These are phyloP conservation scores for Sarcophaga caerulescens DNA, from an alignment of 2,888 invertebrate species.

Conservation along the genomic window DNA sequence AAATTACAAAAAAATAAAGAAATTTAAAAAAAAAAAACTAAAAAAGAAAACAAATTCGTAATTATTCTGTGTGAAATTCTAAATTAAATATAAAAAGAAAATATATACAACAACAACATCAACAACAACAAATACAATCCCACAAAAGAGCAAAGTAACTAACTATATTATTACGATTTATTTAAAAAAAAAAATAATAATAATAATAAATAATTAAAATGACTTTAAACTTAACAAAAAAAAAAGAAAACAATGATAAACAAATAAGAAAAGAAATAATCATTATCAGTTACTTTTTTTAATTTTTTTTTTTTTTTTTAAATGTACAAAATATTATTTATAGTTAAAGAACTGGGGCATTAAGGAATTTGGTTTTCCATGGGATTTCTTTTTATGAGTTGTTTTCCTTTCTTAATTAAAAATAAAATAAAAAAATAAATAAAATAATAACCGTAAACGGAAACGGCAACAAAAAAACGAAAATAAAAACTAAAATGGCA, in stretches of 20 bases:
- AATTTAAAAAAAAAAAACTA: constrained; percentile 10
- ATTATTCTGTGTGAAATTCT: neutral
- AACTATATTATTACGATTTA: constrained; percentile 47
- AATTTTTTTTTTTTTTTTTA: constrained; percentile 53
- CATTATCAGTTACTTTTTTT: constrained; percentile 14
- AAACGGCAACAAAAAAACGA: constrained; percentile 57
- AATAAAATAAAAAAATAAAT: constrained; percentile 50
- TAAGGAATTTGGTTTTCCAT: constrained; percentile 57
- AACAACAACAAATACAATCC: constrained; percentile 62
- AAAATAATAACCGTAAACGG: constrained; percentile 25
- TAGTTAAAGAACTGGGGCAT: constrained; percentile 56
- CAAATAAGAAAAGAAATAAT: constrained; percentile 49
- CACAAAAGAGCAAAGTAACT: constrained; percentile 67
- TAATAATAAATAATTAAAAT: constrained; percentile 38
- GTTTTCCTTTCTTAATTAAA: constrained; percentile 64
- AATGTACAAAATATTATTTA: constrained; percentile 58
- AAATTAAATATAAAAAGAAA: neutral
- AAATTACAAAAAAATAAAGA: constrained; percentile 5
- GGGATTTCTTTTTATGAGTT: too few species aligned
- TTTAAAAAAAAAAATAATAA: constrained; percentile 53
- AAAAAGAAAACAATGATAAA: constrained; percentile 37
- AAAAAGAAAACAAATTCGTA: constrained; percentile 30
- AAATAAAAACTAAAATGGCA: constrained; percentile 24
- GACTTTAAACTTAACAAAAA: constrained; percentile 54
- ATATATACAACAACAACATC: constrained; percentile 37